Conservation (phyloP, 2,797 vertebrate species). For the Masticophis lateralis region DNA sequence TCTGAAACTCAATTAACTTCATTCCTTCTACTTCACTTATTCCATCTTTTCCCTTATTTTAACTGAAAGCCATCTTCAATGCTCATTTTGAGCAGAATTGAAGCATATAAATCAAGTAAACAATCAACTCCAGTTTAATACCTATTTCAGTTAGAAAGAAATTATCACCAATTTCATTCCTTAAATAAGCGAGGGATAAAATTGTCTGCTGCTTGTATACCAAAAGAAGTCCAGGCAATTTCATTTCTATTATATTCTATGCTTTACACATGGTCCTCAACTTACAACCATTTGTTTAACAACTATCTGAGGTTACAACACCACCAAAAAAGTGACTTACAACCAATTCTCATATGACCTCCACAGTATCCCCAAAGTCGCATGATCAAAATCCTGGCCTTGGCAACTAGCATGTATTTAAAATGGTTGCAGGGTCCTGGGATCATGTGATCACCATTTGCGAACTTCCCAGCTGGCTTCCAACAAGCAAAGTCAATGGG, state of each 20-base stretch:
- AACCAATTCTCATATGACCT: too few relatives aligned
- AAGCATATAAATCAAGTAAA: not conserved
- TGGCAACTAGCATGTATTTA: too few relatives aligned
- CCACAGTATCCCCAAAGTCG: too few relatives aligned
- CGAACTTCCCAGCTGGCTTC: too few relatives aligned
- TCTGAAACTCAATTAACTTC: not conserved
- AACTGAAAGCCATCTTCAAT: not conserved
- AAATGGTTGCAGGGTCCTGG: too few relatives aligned
- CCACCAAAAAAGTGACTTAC: too few relatives aligned
- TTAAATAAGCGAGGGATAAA: not conserved
- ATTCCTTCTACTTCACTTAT: not conserved
- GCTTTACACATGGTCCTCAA: too few relatives aligned
- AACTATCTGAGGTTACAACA: too few relatives aligned
- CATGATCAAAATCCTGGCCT: too few relatives aligned
- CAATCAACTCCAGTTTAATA: not conserved
- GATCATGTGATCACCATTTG: too few relatives aligned
- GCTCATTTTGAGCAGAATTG: not conserved
- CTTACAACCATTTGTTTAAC: too few relatives aligned
- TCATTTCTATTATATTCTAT: not conserved
- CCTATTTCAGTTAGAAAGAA: not conserved
- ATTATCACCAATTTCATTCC: not conserved
- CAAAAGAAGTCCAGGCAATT: not conserved
- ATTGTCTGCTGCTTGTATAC: not conserved
- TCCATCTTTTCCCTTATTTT: not conserved
- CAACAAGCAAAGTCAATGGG: too few relatives aligned